phyloP scores from a whole-genome alignment of 2,113 vertebrate species.

The Phrynocephalus versicolor region DNA sequence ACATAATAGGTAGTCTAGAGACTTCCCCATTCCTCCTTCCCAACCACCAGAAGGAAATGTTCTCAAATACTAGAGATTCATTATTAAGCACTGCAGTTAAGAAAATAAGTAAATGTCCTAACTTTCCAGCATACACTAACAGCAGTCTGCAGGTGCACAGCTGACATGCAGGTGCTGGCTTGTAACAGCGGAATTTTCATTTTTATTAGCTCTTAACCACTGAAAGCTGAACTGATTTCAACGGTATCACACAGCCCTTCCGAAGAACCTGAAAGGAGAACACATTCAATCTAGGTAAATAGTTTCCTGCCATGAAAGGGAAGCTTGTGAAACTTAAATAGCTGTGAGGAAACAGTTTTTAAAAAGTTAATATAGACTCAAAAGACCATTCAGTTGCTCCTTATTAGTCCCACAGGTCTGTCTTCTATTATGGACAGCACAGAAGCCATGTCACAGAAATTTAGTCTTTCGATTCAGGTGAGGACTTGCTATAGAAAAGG shows the following conservation, averaged over 20 bases:
- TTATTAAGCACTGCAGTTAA: not conserved
- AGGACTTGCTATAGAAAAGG: not conserved
- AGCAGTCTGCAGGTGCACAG: slow-evolving; percentile 12
- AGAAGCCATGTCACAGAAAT: not conserved
- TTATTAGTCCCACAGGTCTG: slow-evolving; percentile 33
- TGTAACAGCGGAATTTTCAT: slow-evolving; percentile 16
- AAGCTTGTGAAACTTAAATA: slow-evolving; percentile 34
- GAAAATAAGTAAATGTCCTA: slow-evolving; percentile 34
- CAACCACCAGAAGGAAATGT: no score
- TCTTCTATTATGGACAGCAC: not conserved
- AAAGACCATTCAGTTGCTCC: not conserved
- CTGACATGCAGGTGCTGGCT: slow-evolving; percentile 33
- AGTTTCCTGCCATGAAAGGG: slow-evolving; percentile 15
- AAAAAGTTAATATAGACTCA: slow-evolving; percentile 14
- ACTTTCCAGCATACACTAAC: not conserved
- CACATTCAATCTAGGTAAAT: slow-evolving; percentile 36
- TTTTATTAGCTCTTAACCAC: slow-evolving; percentile 41
- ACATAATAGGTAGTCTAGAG: no score
- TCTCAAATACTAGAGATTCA: no score
- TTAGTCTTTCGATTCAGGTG: slow-evolving; percentile 1
- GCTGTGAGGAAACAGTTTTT: not conserved
- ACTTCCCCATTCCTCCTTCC: no score
- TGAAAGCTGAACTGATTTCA: slow-evolving; percentile 34
- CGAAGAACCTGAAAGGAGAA: slow-evolving; percentile 43
- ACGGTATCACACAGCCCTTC: slow-evolving; percentile 31